Percentiles rank a stretch among this genome's conserved stretches.
phyloP scores from a whole-genome alignment of 2,888 invertebrate species.

The Entomobrya multifasciata region DNA sequence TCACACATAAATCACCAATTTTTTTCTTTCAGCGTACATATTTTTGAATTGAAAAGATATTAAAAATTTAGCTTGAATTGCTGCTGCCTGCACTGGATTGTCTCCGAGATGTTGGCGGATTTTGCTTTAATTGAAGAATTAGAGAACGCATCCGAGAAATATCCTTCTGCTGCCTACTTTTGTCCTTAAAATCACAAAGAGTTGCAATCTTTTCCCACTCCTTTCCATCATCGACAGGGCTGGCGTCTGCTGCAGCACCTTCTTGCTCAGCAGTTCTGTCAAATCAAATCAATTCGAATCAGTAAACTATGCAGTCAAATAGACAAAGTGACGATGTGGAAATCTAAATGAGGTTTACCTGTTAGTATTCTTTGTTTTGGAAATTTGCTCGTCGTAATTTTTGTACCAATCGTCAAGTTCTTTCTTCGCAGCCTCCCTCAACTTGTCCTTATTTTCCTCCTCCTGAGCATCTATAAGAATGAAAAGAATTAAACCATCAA shows the following conservation, averaged over 20 bases:
- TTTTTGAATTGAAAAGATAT: conserved; percentile 45
- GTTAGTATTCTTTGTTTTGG: conserved; percentile 96
- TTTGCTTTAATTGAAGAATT: conserved; percentile 96
- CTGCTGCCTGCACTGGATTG: conserved; percentile 61
- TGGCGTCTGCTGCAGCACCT: conserved; percentile 44
- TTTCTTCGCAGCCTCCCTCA: conserved; percentile 93
- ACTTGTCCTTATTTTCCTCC: conserved; percentile 93
- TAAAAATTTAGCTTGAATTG: conserved; percentile 59
- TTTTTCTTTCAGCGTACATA: conserved; percentile 50
- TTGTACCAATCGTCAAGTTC: conserved; percentile 99
- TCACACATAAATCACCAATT: conserved; percentile 66
- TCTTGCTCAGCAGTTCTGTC: conserved; percentile 59
- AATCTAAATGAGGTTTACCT: conserved; percentile 84
- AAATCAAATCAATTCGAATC: background rate
- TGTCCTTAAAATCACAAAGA: conserved; percentile 97
- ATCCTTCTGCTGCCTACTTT: conserved; percentile 92
- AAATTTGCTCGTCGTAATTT: conserved; percentile 95
- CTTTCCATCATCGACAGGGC: conserved; percentile 86
- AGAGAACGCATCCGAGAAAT: conserved; percentile 97
- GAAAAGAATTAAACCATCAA: background rate
- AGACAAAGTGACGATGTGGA: background rate
- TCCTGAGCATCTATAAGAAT: conserved; percentile 89
- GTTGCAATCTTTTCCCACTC: conserved; percentile 98
- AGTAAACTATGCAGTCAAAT: background rate
- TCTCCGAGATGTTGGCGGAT: conserved; percentile 83